Evolutionary conservation across 2,113 vertebrate genomes (phyloP).

Genomic region (Podarcis muralis): DNA sequence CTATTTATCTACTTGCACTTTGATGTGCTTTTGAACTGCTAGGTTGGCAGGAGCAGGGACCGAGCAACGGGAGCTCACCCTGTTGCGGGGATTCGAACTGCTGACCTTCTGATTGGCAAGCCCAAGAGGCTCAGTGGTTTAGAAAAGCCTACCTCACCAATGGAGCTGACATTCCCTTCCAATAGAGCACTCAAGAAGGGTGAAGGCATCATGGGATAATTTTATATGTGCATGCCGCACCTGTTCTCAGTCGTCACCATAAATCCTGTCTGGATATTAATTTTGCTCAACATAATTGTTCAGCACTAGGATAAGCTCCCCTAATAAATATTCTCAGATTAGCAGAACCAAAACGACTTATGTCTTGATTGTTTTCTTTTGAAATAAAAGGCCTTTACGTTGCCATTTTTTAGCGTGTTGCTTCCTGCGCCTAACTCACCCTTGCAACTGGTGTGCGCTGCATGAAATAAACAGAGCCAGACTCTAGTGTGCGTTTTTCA

Average conservation of each 20-base stretch:
- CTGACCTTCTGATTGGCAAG: too few relatives aligned
- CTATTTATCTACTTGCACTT: too few relatives aligned
- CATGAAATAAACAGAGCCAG: too few relatives aligned
- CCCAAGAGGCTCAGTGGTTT: too few relatives aligned
- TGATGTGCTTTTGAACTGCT: too few relatives aligned
- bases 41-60: too few relatives aligned
- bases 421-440: neutral
- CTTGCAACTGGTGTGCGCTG: neutral
- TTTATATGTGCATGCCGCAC: neutral
- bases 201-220: too few relatives aligned
- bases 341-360: neutral
- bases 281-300: neutral
- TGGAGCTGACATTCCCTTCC: too few relatives aligned
- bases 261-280: neutral
- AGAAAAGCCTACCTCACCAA: too few relatives aligned
- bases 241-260: neutral
- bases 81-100: accelerated
- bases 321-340: neutral
- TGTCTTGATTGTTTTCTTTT: neutral
- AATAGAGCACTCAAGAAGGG: too few relatives aligned
- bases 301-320: neutral
- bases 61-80: too few relatives aligned
- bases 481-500: neutral
- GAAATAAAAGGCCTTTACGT: neutral
- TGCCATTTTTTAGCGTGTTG: neutral